Evolutionary conservation across 2,888 invertebrate genomes (phyloP), one percentile per base, ranked within the genome.

Genomic region (Harpalus rufipes): DNA sequence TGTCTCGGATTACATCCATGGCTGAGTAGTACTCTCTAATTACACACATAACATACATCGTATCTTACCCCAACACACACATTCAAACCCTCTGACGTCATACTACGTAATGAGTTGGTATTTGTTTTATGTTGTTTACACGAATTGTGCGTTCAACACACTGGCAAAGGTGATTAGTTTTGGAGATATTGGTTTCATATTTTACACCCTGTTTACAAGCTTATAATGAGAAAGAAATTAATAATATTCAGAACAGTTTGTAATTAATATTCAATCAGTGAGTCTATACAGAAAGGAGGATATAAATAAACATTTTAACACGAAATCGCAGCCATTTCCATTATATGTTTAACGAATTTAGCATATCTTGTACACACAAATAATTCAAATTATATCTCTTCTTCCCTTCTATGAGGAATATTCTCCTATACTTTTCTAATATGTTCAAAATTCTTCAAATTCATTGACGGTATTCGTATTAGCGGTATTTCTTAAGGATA

Each of bases 71-170:
- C 18, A 10, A 18, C 14, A n/a, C 16, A 14, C 59, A 14, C 1
- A 14, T 25, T 12, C 21, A 0, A 0, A 25, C 21, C 63, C 63
- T 10, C 25, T 63, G 63, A 63, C 63, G 63, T 63, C 81, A 51
- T 21, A 44, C 8, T 51, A 61, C 61, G 81, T 81, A 81, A 81
- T 81, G 68, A 81, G 81, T 81, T 81, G 21, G 65, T 81, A 81
- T 81, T 81, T 81, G 81, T 81, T 81, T 81, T 81, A 32, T 14
- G 58, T 56, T 81, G 68, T 81, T 80, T 80, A 80, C 39, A 61
- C 44, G 51, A 51, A 51, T 21, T 59, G 78, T 56, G 25, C 18
- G 44, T 63, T 59, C 39, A 79, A 18, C 51, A 58, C 25, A 16
- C 7, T 16, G 12, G 58, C 65, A 25, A 65, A 63, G 7, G 41